phyloP scores from a whole-genome alignment of 2,888 invertebrate genomes.

The Masnerella sp. region DNA sequence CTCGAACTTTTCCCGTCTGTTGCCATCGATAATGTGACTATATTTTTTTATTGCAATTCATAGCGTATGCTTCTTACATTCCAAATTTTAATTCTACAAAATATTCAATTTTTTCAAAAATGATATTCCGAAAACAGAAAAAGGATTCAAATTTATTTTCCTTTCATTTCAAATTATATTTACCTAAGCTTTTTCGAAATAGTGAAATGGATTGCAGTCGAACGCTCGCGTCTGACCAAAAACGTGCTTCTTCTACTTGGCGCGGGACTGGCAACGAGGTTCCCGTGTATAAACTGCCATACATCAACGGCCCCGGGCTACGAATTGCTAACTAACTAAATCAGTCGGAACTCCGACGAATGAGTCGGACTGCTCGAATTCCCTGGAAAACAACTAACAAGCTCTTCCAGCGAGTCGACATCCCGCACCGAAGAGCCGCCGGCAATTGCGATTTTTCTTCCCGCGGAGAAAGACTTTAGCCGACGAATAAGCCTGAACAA shows the following conservation, averaged over 20 bases:
- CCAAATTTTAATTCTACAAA: too few relatives aligned
- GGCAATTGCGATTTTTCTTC: conserved; percentile 29
- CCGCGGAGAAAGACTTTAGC: conserved; percentile 8
- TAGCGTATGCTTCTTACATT: too few relatives aligned
- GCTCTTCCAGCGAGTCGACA: conserved; percentile 10
- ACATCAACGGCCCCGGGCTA: conserved; percentile 46
- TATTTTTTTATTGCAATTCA: conserved; percentile 25
- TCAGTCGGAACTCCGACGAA: conserved; percentile 40
- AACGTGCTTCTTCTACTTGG: conserved; percentile 52
- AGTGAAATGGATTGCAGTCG: too few relatives aligned
- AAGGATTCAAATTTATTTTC: too few relatives aligned
- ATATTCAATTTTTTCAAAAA: too few relatives aligned
- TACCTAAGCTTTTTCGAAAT: too few relatives aligned
- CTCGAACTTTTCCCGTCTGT: conserved; percentile 28
- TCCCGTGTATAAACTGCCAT: conserved; percentile 61
- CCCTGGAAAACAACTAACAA: conserved; percentile 35
- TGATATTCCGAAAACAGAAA: too few relatives aligned
- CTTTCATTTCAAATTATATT: too few relatives aligned
- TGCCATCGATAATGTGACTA: conserved; percentile 39
- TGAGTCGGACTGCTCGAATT: conserved; percentile 17
- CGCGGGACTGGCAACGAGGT: conserved; percentile 9
- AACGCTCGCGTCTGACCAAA: too few relatives aligned
- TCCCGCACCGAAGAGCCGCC: conserved; percentile 3
- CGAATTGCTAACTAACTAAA: conserved; percentile 62
- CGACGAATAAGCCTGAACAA: background rate